A percentile compares a stretch with the other conserved stretches of the same genome.
Conservation (phyloP, 23 tunicate species). For the Ascidia mentula region DNA sequence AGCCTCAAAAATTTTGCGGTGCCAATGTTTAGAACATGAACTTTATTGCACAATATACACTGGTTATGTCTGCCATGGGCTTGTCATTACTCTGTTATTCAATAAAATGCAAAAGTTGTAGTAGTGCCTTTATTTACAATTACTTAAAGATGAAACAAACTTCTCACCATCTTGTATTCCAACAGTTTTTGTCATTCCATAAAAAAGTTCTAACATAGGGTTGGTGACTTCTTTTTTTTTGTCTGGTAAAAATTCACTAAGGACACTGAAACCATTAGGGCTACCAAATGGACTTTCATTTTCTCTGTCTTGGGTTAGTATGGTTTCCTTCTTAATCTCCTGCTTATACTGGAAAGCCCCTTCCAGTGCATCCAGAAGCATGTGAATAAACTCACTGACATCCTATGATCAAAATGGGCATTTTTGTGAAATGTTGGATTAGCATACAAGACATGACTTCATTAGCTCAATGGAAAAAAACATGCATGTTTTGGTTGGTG, state of each 20-base stretch:
- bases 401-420: slow-evolving; percentile 24
- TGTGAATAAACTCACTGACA: slow-evolving; percentile 52
- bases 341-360: slow-evolving; percentile 17
- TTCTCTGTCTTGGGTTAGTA: too few relatives aligned
- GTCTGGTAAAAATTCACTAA: not conserved
- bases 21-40: too few relatives aligned
- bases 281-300: not conserved
- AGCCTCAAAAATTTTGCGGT: too few relatives aligned
- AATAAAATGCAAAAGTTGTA: too few relatives aligned
- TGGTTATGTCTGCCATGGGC: too few relatives aligned
- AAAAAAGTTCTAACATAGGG: slow-evolving; percentile 46
- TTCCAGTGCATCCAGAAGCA: slow-evolving; percentile 40
- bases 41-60: too few relatives aligned
- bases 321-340: not conserved
- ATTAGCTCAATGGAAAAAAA: too few relatives aligned
- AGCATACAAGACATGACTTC: too few relatives aligned
- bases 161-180: slow-evolving; percentile 31
- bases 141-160: not conserved
- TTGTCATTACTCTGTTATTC: too few relatives aligned
- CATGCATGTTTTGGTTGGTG: too few relatives aligned
- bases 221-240: not conserved
- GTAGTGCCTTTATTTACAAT: too few relatives aligned
- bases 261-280: slow-evolving; percentile 10
- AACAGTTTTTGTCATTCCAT: slow-evolving; percentile 45
- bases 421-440: too few relatives aligned